phyloP scores from a whole-genome alignment of 2,113 vertebrate species.

The Buteo buteo region DNA sequence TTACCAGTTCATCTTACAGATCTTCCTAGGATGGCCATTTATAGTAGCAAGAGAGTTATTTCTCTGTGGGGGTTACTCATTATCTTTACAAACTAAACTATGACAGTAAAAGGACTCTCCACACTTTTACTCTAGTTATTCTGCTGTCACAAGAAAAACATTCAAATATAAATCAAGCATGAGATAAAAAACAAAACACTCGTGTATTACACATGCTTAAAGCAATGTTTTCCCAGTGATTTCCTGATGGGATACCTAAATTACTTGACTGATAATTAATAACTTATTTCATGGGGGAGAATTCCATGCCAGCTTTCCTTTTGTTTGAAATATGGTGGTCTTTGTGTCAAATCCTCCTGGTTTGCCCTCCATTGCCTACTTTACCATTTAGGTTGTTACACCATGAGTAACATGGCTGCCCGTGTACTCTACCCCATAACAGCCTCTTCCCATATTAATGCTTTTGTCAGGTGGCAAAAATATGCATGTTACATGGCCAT shows the following conservation, averaged over 20 bases:
- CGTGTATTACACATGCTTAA: not conserved
- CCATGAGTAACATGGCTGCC: not conserved
- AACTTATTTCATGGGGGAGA: not conserved
- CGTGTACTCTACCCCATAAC: accelerated
- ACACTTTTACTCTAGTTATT: not conserved
- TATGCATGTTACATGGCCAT: not conserved
- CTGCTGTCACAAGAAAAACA: not conserved
- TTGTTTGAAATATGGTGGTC: not conserved
- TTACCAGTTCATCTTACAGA: not conserved
- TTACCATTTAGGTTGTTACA: not conserved
- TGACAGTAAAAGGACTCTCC: not conserved
- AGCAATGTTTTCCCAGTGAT: not conserved
- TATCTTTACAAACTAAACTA: not conserved
- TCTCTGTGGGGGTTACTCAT: not conserved
- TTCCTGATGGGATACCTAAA: not conserved
- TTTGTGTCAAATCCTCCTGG: not conserved
- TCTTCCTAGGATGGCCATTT: not conserved
- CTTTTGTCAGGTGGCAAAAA: not conserved
- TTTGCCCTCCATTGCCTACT: not conserved
- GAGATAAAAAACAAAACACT: not conserved
- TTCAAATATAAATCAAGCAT: not conserved
- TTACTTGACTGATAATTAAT: not conserved
- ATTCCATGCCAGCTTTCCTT: not conserved
- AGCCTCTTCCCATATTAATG: not conserved
- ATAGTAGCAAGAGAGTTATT: not conserved